Evolutionary conservation across 2,888 invertebrate species (phyloP), one percentile per base, ranked within the genome.

Genomic region (Mystacides longicornis): DNA sequence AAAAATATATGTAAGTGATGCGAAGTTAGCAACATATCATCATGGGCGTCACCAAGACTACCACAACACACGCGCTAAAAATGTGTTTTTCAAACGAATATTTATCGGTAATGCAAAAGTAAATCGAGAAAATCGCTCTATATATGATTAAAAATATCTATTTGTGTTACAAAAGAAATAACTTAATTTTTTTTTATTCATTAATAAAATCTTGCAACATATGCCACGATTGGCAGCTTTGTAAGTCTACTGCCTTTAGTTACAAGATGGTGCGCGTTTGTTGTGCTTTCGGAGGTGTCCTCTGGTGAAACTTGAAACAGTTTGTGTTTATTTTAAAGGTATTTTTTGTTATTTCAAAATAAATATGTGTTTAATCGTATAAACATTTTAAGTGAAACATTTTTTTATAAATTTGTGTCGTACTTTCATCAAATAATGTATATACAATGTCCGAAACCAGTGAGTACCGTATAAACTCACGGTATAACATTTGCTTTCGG

Each of bases 241-340:
- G 59, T 46, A 45, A 52, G 55, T 58, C 55, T 57, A 58, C 60
- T 57, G 58, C 55, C 50, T 58, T 71, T 71, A 69, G 70, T 70
- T 75, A 73, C 76, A 77, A 77, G 73, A 77, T 77, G 77, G 77
- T 74, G 71, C 74, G 65, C 75, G 75, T 77, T 77, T 77, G 77
- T 77, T 77, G 77, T 77, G 76, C 74, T 75, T 57, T 55, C 51
- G 49, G 42, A 45, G 52, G 58, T 58, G 58, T 49, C 52, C 51
- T 55, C 52, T 48, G 37, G 52, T 58, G 52, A 58, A 55, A 52
- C 46, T 42, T 52, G 51, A 49, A 51, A 52, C 48, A 55, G 16
- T 37, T 55, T 55, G 52, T 45, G 31, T 49, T 55, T 55, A n/a
- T 31, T n/a, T 52, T 31, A 51, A 56, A 58, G 57, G 58, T 58